Evolutionary conservation across 2,113 vertebrate species (phyloP).

Genomic region (Cebus imitator): DNA sequence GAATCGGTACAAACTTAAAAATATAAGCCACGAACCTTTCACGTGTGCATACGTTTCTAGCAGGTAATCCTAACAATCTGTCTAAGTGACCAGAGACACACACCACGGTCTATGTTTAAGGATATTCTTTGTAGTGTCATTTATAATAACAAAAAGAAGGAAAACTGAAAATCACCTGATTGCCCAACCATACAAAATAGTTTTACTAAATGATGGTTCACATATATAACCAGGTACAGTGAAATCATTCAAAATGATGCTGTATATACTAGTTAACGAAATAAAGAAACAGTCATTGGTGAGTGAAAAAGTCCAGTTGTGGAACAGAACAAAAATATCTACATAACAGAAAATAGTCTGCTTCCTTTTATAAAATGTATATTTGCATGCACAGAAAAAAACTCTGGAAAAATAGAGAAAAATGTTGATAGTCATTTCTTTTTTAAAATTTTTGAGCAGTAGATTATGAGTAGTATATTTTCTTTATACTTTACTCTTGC

Average conservation of each 20-base stretch:
- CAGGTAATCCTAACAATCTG: constrained; percentile 29
- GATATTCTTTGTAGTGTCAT: background rate
- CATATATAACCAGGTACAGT: background rate
- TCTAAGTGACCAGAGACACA: background rate
- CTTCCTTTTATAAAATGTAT: background rate
- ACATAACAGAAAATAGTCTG: background rate
- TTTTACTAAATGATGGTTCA: background rate
- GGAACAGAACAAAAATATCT: background rate
- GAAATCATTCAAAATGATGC: constrained; percentile 9
- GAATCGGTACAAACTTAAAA: background rate
- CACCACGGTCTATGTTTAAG: background rate
- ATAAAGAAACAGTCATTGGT: background rate
- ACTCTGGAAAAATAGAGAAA: background rate
- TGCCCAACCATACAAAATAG: background rate
- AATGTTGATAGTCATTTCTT: background rate
- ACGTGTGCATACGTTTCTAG: constrained; percentile 1
- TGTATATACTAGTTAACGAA: background rate
- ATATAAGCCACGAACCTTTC: constrained; percentile 1
- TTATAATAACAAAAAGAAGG: constrained; percentile 12
- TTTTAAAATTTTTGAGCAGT: background rate
- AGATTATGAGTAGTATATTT: background rate
- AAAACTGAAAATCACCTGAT: background rate
- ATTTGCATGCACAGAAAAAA: background rate
- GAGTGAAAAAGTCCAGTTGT: background rate
- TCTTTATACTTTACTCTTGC: background rate